A percentile compares a stretch with the other conserved stretches of the same genome.
Conservation (phyloP, 2,888 invertebrate species). For the Atethmia centrago region DNA sequence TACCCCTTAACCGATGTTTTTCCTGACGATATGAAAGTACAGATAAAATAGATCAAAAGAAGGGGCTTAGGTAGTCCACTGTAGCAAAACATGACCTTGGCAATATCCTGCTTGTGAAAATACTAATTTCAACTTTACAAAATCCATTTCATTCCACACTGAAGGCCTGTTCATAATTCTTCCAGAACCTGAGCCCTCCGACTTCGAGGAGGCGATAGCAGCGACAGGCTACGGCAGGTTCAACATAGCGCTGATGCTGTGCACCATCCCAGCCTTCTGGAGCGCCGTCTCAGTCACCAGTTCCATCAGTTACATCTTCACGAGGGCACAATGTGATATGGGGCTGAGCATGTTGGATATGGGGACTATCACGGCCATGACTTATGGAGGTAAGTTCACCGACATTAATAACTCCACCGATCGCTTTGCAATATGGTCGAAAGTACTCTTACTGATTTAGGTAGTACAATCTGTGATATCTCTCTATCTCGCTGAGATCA, state of each 20-base stretch:
- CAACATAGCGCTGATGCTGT: conserved; percentile 91
- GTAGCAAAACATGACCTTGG: background rate
- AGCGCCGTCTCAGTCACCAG: conserved; percentile 93
- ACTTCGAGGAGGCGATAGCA: conserved; percentile 93
- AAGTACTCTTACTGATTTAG: background rate
- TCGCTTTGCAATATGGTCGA: background rate
- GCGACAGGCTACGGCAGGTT: conserved; percentile 93
- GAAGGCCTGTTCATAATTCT: background rate
- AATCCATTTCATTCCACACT: background rate
- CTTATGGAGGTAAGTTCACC: conserved; percentile 91
- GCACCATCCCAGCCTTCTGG: conserved; percentile 92
- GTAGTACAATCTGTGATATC: background rate
- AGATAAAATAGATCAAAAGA: no score
- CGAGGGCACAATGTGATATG: conserved; percentile 94
- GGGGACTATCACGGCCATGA: conserved; percentile 93
- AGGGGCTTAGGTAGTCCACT: no score
- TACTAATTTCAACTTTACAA: background rate
- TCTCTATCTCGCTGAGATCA: background rate
- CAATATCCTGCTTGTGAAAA: background rate
- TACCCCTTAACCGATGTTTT: no score
- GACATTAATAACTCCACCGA: background rate
- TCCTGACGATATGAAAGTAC: no score
- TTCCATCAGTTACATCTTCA: conserved; percentile 93
- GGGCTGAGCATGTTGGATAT: conserved; percentile 92
- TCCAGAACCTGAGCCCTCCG: conserved; percentile 79